Evolutionary conservation across 2,797 vertebrate genomes (phyloP).

Genomic region (Squalus acanthias): DNA sequence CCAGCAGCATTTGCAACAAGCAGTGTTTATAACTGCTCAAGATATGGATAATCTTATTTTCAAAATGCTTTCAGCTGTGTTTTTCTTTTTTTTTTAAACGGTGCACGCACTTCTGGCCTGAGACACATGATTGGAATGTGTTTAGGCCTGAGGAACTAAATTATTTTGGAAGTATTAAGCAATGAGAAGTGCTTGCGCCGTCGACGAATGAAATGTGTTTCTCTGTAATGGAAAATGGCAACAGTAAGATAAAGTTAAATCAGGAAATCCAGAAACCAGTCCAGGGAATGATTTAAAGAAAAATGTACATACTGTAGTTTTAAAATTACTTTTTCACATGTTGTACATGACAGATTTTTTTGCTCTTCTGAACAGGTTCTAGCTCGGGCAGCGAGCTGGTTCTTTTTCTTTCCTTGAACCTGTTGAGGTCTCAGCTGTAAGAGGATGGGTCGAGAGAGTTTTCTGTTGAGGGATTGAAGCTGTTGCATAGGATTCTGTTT

Average conservation of each 20-base stretch:
- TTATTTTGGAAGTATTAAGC: conserved; percentile 6
- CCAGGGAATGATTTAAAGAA: background rate
- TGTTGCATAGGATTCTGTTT: conserved; percentile 25
- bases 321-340: conserved; percentile 14
- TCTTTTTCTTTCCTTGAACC: background rate
- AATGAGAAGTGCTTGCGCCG: background rate
- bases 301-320: conserved; percentile 31
- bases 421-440: conserved; percentile 4
- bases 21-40: background rate
- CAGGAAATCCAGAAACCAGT: conserved; percentile 1
- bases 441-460: background rate
- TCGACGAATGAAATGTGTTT: background rate
- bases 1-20: background rate
- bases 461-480: conserved; percentile 24
- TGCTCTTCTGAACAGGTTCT: background rate
- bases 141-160: background rate
- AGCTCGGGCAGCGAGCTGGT: background rate
- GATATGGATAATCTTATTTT: background rate
- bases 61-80: background rate
- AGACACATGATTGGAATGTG: background rate
- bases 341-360: conserved; percentile 3
- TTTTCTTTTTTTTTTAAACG: background rate
- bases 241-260: conserved; percentile 1
- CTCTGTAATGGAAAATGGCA: conserved; percentile 24
- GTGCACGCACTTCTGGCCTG: background rate